These are phyloP conservation scores for Mechanitis mazaeus DNA, from an alignment of 2,888 invertebrate species.

Conservation along the genomic window DNA sequence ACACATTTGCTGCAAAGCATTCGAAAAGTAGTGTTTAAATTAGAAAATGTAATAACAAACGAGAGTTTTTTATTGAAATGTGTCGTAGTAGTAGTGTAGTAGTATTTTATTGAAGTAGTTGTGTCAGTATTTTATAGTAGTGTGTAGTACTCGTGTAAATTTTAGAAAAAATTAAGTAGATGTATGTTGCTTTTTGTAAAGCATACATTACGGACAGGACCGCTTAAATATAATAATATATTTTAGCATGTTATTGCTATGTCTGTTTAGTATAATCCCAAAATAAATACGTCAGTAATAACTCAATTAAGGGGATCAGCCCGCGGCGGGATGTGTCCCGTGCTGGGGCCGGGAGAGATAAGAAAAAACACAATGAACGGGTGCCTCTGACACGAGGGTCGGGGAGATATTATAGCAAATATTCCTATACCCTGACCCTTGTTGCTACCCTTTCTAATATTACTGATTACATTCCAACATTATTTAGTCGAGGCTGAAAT, in stretches of 20 bases:
- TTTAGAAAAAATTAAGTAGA: no score
- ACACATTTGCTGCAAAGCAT: no score
- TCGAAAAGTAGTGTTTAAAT: no score
- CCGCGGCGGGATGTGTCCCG: constrained; percentile 44
- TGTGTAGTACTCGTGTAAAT: no score
- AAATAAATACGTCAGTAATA: constrained; percentile 63
- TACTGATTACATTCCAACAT: constrained; percentile 68
- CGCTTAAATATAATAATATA: constrained; percentile 3
- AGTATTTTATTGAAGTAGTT: no score
- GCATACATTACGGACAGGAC: not conserved
- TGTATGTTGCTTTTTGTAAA: no score
- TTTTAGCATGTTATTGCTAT: constrained; percentile 14
- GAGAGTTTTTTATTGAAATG: no score
- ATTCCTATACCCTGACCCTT: constrained; percentile 54
- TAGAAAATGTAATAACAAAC: no score
- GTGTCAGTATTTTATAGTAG: no score
- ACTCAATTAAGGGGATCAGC: constrained; percentile 69
- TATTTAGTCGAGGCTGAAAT: constrained; percentile 58
- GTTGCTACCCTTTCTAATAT: constrained; percentile 53
- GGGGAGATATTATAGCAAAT: constrained; percentile 42
- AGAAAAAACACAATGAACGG: constrained; percentile 52
- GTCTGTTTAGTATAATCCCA: constrained; percentile 42
- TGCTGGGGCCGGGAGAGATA: constrained; percentile 41
- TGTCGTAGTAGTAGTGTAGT: no score
- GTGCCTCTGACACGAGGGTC: constrained; percentile 43